Evolutionary conservation across 2,888 invertebrate species (phyloP), one percentile per base, ranked within the genome.

Genomic region (Octodonta nipae): DNA sequence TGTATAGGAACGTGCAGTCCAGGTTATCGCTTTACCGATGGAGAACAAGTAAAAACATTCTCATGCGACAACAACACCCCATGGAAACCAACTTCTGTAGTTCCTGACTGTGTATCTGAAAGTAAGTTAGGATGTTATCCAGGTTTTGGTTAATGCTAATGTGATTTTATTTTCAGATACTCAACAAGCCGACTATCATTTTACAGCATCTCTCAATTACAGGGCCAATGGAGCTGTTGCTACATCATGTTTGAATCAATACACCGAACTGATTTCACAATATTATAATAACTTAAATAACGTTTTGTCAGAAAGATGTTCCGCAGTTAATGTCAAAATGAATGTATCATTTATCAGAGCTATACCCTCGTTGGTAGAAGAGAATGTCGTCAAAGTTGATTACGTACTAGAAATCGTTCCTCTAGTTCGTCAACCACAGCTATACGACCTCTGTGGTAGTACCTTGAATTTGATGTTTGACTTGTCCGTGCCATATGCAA

Each of bases 31-130:
- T 91, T 92, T 51, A 89, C 89, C 0, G 89, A 91, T 54, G 89
- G 88, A 16, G 83, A 86, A 53, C 78, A 82, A 2, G 75, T 80
- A 1, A 91, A 89, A 60, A 81, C 83, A 1, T 92, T 87, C 58
- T 71, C 78, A 2, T 92, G 91, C 53, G 80, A 84, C 56, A 72
- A 74, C 0, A 80, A 79, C 46, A 75, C 78, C 29, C 71, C 78
- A 36, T 92, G 92, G 92, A 70, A 74, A 6, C 92, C 93, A 2
- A 75, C 79, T 2, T 81, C 85, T 5, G 83, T 91, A 28, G 89
- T 92, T 13, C 92, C 92, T 0, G 89, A 92, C 52, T 93, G 93
- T 60, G 91, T 93, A 13, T 88, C 89, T 3, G 88, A 89, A 70
- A 85, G 81, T 82, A 59, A 58, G 66, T 60, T 22, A n/a, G n/a